phyloP scores from a whole-genome alignment of 2,888 invertebrate species.

The Campoplex nolae region DNA sequence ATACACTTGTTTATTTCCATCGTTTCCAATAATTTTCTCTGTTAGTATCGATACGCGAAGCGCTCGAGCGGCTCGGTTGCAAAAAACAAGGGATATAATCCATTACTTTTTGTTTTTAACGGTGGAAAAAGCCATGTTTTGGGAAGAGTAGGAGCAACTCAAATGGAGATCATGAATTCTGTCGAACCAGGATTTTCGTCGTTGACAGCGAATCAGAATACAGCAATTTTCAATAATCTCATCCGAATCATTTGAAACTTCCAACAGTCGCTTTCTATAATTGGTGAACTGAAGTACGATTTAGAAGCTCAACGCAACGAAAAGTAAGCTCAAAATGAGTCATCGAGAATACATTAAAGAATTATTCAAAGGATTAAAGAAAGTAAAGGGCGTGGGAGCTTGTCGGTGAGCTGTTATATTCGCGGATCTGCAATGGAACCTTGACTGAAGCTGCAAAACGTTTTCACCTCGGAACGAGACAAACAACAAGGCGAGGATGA shows the following conservation, averaged over 20 bases:
- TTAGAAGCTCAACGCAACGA: not conserved
- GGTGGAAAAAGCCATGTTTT: not conserved
- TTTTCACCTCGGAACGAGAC: slow-evolving; percentile 43
- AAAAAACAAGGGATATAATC: not conserved
- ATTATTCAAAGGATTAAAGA: not conserved
- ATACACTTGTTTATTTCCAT: not conserved
- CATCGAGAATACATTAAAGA: not conserved
- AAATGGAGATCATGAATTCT: not conserved
- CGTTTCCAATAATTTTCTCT: not conserved
- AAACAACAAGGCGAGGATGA: slow-evolving; percentile 52
- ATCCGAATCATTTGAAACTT: no score
- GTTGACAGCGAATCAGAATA: not conserved
- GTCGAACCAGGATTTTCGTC: not conserved
- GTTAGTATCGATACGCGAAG: not conserved
- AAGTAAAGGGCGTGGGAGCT: not conserved
- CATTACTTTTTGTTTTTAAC: not conserved
- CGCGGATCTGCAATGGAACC: slow-evolving; percentile 43
- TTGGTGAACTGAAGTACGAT: not conserved
- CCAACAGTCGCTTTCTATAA: no score
- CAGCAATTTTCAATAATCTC: no score
- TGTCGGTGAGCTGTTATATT: slow-evolving; percentile 13
- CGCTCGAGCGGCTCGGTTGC: not conserved
- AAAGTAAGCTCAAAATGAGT: not conserved
- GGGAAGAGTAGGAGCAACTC: not conserved
- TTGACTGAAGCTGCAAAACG: slow-evolving; percentile 57